Evolutionary conservation across 2,888 invertebrate species (phyloP).

Genomic region (Cacoxenus indagator): DNA sequence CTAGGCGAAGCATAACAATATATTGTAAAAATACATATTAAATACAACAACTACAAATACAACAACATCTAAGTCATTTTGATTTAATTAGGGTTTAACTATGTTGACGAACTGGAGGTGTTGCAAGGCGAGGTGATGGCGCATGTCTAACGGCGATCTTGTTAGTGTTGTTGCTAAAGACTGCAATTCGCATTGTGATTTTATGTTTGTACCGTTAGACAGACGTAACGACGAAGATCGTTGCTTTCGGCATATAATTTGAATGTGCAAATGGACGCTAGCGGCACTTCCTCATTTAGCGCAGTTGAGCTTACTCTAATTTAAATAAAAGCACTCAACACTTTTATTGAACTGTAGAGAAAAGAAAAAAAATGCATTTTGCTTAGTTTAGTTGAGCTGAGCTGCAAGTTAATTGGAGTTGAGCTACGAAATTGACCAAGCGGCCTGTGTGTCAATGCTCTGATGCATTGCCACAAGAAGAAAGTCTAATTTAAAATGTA

Average conservation of each 20-base stretch:
- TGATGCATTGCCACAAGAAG: too few relatives aligned
- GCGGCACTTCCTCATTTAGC: not conserved
- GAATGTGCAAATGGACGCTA: not conserved
- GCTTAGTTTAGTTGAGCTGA: slow-evolving; percentile 30
- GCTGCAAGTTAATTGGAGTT: slow-evolving; percentile 30
- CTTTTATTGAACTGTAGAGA: slow-evolving; percentile 47
- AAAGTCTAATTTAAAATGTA: too few relatives aligned
- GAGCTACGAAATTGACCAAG: too few relatives aligned
- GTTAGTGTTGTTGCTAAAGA: too few relatives aligned
- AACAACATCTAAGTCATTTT: not conserved
- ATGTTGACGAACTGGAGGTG: not conserved
- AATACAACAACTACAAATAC: slow-evolving; percentile 54
- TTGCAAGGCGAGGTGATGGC: not conserved
- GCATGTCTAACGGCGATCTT: too few relatives aligned
- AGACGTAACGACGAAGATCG: too few relatives aligned
- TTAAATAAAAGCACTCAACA: slow-evolving; percentile 62
- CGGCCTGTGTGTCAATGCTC: too few relatives aligned
- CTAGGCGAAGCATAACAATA: slow-evolving; percentile 9
- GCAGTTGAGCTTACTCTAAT: slow-evolving; percentile 32
- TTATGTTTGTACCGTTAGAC: not conserved
- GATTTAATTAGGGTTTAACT: not conserved
- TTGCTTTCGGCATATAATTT: not conserved
- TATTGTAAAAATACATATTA: slow-evolving; percentile 31
- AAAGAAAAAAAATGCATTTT: too few relatives aligned
- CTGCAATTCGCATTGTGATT: not conserved